Conservation (phyloP, 2,113 vertebrate genomes). For the Bucco capensis region DNA sequence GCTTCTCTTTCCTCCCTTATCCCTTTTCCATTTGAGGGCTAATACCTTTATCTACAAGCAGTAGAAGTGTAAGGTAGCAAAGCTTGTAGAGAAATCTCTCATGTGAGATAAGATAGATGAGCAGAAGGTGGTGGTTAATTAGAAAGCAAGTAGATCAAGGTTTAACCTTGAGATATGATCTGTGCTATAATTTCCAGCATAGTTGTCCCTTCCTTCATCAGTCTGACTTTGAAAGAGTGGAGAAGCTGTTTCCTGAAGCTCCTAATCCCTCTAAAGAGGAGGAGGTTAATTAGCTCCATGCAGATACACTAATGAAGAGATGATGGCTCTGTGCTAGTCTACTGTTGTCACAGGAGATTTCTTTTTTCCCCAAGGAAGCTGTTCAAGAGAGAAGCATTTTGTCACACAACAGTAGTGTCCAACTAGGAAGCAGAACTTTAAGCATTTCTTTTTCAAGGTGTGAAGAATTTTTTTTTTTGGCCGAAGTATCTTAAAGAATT, state of each 20-base stretch:
- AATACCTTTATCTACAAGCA: background rate
- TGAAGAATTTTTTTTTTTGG: background rate
- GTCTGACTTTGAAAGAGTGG: background rate
- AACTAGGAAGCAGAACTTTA: background rate
- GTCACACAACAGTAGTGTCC: background rate
- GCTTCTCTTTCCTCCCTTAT: background rate
- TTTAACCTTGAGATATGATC: conserved; percentile 18
- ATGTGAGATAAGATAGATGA: background rate
- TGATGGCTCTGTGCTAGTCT: background rate
- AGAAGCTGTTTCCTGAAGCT: background rate
- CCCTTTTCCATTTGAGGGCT: background rate
- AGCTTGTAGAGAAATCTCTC: background rate
- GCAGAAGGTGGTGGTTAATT: background rate
- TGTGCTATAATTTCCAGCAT: background rate
- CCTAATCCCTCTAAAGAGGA: background rate
- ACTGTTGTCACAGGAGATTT: background rate
- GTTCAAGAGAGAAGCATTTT: background rate
- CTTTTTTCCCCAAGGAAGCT: background rate
- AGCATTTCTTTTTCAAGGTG: background rate
- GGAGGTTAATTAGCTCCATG: background rate
- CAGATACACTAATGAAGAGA: background rate
- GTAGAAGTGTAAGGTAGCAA: background rate
- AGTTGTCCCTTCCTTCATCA: background rate
- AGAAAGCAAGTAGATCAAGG: background rate
- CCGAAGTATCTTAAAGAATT: background rate